Evolutionary conservation across 2,113 vertebrate genomes (phyloP).

Genomic region (Chascanopsetta lugubris): DNA sequence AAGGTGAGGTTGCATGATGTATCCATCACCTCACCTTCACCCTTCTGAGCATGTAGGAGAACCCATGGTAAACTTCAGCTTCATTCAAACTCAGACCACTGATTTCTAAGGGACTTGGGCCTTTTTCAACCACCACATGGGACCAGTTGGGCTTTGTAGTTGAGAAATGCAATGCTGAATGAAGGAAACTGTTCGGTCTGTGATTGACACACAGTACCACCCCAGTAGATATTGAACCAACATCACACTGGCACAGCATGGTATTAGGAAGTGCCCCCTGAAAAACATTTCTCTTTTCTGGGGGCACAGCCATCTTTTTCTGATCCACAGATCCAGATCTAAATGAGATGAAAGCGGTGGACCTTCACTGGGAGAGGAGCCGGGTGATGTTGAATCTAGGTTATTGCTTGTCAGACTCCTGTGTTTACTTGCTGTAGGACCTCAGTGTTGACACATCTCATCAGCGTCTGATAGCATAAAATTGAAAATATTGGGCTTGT

Average conservation of each 20-base stretch:
- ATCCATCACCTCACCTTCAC: too few species aligned
- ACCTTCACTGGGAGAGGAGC: conserved; percentile 55
- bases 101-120: too few species aligned
- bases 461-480: conserved; percentile 77
- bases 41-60: too few species aligned
- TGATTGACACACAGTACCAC: conserved; percentile 12
- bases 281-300: conserved; percentile 26
- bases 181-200: background rate
- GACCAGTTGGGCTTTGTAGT: too few species aligned
- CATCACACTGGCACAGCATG: background rate
- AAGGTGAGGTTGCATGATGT: too few species aligned
- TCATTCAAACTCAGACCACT: too few species aligned
- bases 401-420: conserved; percentile 74
- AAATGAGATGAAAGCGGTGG: conserved; percentile 68
- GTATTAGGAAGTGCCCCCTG: conserved; percentile 4
- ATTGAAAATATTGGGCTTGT: conserved; percentile 78
- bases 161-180: too few species aligned
- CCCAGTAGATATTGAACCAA: conserved; percentile 3
- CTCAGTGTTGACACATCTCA: conserved; percentile 77
- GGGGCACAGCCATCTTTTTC: conserved; percentile 30
- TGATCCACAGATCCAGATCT: conserved; percentile 67
- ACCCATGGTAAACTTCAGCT: too few species aligned
- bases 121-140: background rate
- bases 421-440: conserved; percentile 78
- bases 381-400: conserved; percentile 69